Evolutionary conservation across 1,140 invertebrate genomes (phyloP), one percentile per base, ranked within the genome.

Genomic region (Danaus plexippus): DNA sequence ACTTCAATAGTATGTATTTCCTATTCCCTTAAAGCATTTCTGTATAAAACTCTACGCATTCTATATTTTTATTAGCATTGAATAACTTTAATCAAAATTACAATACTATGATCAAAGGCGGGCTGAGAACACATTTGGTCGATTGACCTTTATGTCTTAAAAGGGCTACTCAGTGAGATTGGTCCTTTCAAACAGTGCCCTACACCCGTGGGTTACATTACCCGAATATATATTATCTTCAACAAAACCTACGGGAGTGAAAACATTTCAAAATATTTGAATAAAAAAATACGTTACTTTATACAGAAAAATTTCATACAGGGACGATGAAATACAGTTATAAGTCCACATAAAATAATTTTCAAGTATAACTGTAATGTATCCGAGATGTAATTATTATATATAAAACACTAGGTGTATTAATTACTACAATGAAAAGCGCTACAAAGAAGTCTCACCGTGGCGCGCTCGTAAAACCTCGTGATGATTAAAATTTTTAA

Each of bases 401-500:
- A 32, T 32, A 32, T 32, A 32, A 3, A 32, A 0, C 7, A 32
- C 2, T 32, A 32, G 22, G 22, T 32, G 62, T 60, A 69, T 59
- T 66, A 69, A 71, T 67, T 58, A 71, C 49, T 51, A 67, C 63
- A 70, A 63, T 63, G 57, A 59, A 51, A 47, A 62, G 52, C 47
- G 45, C 62, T 64, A 70, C 65, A 67, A 70, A 70, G 67, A 68
- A 66, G 59, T 61, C 43, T 54, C 61, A 65, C 63, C 62, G 64
- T 59, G 56, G 67, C 65, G 58, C 53, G 61, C 64, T 69, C 66
- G 61, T 67, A 70, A 70, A 32, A 73, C 66, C 57, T 70, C 67
- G 66, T 64, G 59, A 70, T 68, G 65, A 73, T 73, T 73, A 73
- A 73, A 73, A 73, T 59, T 70, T 73, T 73, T 73, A 73, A 72